A percentile compares a stretch with the other conserved stretches of the same genome.
phyloP scores from a whole-genome alignment of 1,140 invertebrate genomes.

The Popillia japonica region DNA sequence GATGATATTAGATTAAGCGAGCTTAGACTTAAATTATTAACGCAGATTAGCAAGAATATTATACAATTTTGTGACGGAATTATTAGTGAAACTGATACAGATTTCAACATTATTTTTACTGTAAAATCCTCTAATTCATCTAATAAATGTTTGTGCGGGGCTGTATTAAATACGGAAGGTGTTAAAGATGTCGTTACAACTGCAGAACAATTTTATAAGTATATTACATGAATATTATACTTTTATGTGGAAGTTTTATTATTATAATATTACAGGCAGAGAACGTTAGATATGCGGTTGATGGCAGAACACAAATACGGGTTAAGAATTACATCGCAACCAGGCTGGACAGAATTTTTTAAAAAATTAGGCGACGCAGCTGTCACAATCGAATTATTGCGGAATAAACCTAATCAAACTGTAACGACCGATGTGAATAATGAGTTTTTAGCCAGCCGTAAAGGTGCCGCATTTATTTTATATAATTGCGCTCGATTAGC shows the following conservation, averaged over 20 bases:
- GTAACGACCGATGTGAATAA: conserved; percentile 56
- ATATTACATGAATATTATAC: conserved; percentile 39
- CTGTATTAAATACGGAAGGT: conserved; percentile 52
- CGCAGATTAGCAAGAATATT: not conserved
- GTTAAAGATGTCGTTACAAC: conserved; percentile 47
- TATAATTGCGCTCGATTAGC: conserved; percentile 75
- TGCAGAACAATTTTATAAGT: conserved; percentile 48
- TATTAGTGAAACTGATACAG: not conserved
- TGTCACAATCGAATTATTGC: conserved; percentile 70
- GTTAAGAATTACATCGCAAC: conserved; percentile 56
- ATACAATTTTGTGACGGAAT: conserved; percentile 9
- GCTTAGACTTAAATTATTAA: conserved; percentile 44
- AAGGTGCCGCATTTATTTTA: conserved; percentile 73
- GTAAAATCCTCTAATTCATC: conserved; percentile 3
- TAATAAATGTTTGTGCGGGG: conserved; percentile 49
- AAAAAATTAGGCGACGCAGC: conserved; percentile 68
- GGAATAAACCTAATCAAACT: conserved; percentile 64
- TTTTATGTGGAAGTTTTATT: conserved; percentile 22
- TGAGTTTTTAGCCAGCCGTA: conserved; percentile 51
- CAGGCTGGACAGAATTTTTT: conserved; percentile 52
- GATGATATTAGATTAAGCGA: conserved; percentile 46
- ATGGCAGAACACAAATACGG: conserved; percentile 71
- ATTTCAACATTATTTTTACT: not conserved
- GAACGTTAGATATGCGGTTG: conserved; percentile 66
- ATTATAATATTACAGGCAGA: conserved; percentile 60